Evolutionary conservation across 2,888 invertebrate species (phyloP), one percentile per base, ranked within the genome.

Genomic region (Ennomos fuscantarius): DNA sequence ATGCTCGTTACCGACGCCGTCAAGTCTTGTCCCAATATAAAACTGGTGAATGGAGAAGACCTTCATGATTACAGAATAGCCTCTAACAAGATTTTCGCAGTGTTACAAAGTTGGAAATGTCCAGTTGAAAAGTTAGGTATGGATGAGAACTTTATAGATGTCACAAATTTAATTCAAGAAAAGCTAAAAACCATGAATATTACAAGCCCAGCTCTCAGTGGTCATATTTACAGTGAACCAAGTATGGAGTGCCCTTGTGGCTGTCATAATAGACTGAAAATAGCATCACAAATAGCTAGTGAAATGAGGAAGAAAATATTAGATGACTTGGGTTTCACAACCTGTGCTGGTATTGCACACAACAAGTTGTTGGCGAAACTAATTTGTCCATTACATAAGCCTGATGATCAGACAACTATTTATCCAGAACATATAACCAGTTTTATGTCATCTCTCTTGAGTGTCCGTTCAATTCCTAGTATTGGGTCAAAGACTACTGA

Each of bases 111-210:
- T 72, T 97, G 95, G 87, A 95, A 96, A 55, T 93, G 94, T 47
- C 86, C 94, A 46, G 96, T 97, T 0, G 97, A 97, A 82, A 94
- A 96, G 74, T 90, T 97, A 52, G 97, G 97, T 10, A 93, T 97
- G 76, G 97, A 97, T 86, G 97, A 97, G 81, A 97, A 96, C 80
- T 97, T 93, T 82, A 90, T 97, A 70, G 97, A 97, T 89, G 95
- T 97, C 65, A 95, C 96, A 64, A 93, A 94, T 55, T 77, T 95
- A 73, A 94, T 96, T 42, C 89, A 92, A 65, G 88, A 93, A 69
- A 93, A 81, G 72, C 83, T 91, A 79, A 93, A 89, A 81, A 81
- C 71, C 76, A 69, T 67, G 42, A 81, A 81, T 70, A 63, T 74
- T 66, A 75, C 68, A 61, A 76, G 72, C 63, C 60, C 90, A 31